Evolutionary conservation across 2,113 vertebrate species (phyloP).

Genomic region (Etia nguti): DNA sequence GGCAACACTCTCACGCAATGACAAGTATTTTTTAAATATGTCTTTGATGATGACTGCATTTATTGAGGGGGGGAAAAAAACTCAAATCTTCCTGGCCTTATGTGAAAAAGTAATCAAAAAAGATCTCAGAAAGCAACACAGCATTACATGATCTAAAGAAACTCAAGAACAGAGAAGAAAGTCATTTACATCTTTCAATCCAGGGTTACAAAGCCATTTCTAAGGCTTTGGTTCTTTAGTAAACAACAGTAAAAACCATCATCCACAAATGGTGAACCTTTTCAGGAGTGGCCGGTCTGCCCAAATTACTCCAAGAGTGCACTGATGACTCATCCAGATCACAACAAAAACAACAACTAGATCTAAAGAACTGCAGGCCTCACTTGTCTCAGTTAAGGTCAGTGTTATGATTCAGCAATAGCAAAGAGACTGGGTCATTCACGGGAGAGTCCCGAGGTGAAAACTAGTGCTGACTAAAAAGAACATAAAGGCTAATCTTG

Average conservation of each 20-base stretch:
- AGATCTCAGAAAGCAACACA: background rate
- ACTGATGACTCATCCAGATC: background rate
- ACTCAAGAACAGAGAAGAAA: background rate
- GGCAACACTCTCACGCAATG: background rate
- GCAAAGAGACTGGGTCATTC: background rate
- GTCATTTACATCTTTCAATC: background rate
- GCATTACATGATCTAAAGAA: background rate
- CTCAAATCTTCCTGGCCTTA: background rate
- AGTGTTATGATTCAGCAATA: background rate
- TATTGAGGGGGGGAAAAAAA: background rate
- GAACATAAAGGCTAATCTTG: background rate
- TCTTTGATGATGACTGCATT: too few species aligned
- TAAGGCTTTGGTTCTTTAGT: background rate
- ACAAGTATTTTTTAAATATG: too few species aligned
- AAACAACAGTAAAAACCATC: background rate
- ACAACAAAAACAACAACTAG: background rate
- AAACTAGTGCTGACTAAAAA: background rate
- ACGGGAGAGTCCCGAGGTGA: background rate
- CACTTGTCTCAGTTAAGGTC: background rate
- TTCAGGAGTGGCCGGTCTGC: background rate
- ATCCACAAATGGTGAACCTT: background rate
- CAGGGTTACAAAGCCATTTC: background rate
- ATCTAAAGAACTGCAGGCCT: background rate
- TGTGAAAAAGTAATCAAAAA: background rate
- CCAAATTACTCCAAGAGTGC: background rate